Percentiles rank a stretch among this genome's conserved stretches.
Conservation (phyloP, 2,797 vertebrate species). For the Semaprochilodus insignis region DNA sequence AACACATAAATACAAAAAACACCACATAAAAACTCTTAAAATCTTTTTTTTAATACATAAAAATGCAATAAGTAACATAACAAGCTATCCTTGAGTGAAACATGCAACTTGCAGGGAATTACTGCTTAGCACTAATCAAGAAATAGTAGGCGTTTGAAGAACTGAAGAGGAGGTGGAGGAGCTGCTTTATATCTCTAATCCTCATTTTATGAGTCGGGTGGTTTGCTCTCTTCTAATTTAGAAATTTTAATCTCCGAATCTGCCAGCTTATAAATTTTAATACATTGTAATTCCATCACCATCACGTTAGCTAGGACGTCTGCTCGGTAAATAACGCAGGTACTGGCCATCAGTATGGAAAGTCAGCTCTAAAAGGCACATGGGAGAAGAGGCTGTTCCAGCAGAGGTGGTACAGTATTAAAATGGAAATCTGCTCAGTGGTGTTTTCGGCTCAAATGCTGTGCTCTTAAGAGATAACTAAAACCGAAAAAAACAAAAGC, state of each 20-base stretch:
- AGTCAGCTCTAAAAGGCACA: not conserved
- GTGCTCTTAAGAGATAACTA: constrained; percentile 6
- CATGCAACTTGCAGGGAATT: too few species aligned
- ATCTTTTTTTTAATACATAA: not conserved
- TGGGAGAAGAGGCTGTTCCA: not conserved
- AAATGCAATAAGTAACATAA: not conserved
- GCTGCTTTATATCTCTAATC: not conserved
- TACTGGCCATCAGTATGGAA: constrained; percentile 4
- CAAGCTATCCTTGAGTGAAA: too few species aligned
- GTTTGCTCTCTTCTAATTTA: not conserved
- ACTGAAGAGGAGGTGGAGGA: not conserved
- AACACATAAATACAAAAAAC: too few species aligned
- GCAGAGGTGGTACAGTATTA: constrained; percentile 10
- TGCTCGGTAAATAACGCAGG: not conserved
- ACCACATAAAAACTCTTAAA: too few species aligned
- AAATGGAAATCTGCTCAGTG: constrained; percentile 30
- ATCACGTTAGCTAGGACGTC: not conserved
- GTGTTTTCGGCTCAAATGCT: not conserved
- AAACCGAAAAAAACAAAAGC: constrained; percentile 47
- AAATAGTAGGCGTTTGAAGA: not conserved
- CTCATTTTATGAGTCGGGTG: not conserved
- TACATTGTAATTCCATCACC: not conserved
- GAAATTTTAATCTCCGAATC: not conserved
- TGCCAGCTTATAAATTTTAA: not conserved
- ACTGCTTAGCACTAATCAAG: not conserved